A percentile compares a stretch with the other conserved stretches of the same genome.
phyloP scores from a whole-genome alignment of 2,113 vertebrate species.

The Edolisoma coerulescens region DNA sequence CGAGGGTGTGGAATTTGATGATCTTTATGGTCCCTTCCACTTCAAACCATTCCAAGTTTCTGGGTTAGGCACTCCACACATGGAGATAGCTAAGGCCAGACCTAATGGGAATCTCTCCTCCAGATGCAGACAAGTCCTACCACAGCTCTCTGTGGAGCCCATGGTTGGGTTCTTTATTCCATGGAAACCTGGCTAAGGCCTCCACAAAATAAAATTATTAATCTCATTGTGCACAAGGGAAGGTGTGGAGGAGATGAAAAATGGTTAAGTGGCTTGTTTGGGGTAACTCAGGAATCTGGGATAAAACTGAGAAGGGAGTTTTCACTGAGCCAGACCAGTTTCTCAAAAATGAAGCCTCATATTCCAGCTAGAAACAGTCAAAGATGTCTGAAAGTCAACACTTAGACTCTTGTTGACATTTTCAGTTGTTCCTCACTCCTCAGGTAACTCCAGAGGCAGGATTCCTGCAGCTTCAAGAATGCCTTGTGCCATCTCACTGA shows the following conservation, averaged over 20 bases:
- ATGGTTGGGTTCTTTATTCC: neutral
- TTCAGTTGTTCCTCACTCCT: neutral
- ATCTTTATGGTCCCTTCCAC: neutral
- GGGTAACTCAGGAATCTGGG: neutral
- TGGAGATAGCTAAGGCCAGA: neutral
- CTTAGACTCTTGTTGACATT: neutral
- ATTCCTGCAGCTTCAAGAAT: neutral
- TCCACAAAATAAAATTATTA: neutral
- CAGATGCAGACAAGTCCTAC: neutral
- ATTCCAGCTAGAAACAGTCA: neutral
- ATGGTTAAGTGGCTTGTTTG: neutral
- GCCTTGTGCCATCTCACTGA: neutral
- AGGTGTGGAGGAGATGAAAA: neutral
- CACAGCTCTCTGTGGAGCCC: neutral
- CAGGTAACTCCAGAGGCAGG: neutral
- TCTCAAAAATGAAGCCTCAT: neutral
- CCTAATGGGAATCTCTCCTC: neutral
- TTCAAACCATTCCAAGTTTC: neutral
- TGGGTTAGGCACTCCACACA: neutral
- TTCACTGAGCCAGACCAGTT: neutral
- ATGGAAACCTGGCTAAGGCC: neutral
- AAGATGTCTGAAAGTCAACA: neutral
- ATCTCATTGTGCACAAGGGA: neutral
- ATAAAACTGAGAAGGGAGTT: neutral
- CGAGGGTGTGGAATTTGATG: too few relatives aligned